Evolutionary conservation across 2,888 invertebrate species (phyloP).

Genomic region (Pachliopta kotzebuea): DNA sequence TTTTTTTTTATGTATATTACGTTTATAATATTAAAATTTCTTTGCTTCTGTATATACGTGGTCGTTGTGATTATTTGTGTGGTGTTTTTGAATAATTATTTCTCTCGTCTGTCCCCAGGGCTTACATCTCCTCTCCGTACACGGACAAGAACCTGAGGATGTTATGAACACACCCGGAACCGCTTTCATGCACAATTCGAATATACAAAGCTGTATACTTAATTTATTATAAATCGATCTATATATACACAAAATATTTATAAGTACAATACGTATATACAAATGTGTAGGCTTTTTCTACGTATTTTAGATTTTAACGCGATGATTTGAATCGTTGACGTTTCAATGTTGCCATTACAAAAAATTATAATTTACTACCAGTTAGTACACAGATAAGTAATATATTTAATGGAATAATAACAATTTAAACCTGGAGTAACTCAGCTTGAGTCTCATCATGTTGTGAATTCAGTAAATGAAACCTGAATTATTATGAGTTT

Average conservation of each 20-base stretch:
- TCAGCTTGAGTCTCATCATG: too few species aligned
- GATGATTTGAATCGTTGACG: not conserved
- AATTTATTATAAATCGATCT: constrained; percentile 41
- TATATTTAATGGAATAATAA: too few species aligned
- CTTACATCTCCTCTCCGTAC: constrained; percentile 84
- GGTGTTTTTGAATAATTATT: too few species aligned
- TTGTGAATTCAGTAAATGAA: too few species aligned
- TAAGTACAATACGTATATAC: constrained; percentile 60
- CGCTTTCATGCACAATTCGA: constrained; percentile 53
- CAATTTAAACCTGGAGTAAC: too few species aligned
- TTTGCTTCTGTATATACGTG: too few species aligned
- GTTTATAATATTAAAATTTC: too few species aligned
- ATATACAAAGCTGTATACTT: constrained; percentile 42
- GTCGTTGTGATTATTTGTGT: too few species aligned
- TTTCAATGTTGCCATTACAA: not conserved
- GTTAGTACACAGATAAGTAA: too few species aligned
- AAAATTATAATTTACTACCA: too few species aligned
- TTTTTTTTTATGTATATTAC: too few species aligned
- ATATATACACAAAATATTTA: constrained; percentile 36
- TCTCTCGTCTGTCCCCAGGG: constrained; percentile 65
- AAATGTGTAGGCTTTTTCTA: constrained; percentile 67
- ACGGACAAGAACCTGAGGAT: constrained; percentile 83
- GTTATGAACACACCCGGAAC: constrained; percentile 65
- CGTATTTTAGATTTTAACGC: constrained; percentile 56
- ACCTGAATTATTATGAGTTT: too few species aligned